These are phyloP conservation scores for Cheilosia scutellata DNA, from an alignment of 2,888 invertebrate species.

Conservation along the genomic window DNA sequence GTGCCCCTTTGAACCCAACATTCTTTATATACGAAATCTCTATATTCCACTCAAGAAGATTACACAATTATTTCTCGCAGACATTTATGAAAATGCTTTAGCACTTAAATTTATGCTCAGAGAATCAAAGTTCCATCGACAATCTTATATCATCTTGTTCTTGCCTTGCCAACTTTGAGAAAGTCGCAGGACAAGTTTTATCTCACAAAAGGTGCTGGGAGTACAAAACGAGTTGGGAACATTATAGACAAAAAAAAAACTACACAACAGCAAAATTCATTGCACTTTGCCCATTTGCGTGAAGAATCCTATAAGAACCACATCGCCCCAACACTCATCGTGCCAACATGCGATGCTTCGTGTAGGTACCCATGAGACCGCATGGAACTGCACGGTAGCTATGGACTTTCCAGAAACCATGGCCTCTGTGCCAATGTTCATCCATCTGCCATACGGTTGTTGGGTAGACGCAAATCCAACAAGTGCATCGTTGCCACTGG, in stretches of 20 bases:
- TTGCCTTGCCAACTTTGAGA: constrained; percentile 36
- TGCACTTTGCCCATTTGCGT: constrained; percentile 62
- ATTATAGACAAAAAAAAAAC: constrained; percentile 7
- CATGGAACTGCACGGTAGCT: constrained; percentile 54
- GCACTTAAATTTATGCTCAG: constrained; percentile 62
- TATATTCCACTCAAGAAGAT: constrained; percentile 38
- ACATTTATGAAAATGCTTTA: constrained; percentile 13
- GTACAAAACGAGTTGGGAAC: constrained; percentile 50
- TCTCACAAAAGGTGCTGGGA: constrained; percentile 39
- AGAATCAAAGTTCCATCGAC: constrained; percentile 66
- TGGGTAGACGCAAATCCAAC: constrained; percentile 56
- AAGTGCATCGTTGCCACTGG: constrained; percentile 44
- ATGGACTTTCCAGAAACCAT: constrained; percentile 41
- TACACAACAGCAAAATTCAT: constrained; percentile 44
- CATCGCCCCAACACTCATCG: constrained; percentile 52
- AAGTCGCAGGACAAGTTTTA: constrained; percentile 68
- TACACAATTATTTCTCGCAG: constrained; percentile 53
- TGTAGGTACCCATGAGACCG: constrained; percentile 9
- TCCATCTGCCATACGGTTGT: constrained; percentile 13
- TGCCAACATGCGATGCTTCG: constrained; percentile 56
- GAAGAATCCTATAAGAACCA: constrained; percentile 42
- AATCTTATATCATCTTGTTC: constrained; percentile 60
- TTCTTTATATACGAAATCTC: background rate
- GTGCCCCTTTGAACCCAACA: background rate
- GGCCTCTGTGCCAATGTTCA: constrained; percentile 5